Percentiles rank a stretch among this genome's conserved stretches.
phyloP scores from a whole-genome alignment of 92 coral and sea anemone species.

The Pocillopora meandrina region DNA sequence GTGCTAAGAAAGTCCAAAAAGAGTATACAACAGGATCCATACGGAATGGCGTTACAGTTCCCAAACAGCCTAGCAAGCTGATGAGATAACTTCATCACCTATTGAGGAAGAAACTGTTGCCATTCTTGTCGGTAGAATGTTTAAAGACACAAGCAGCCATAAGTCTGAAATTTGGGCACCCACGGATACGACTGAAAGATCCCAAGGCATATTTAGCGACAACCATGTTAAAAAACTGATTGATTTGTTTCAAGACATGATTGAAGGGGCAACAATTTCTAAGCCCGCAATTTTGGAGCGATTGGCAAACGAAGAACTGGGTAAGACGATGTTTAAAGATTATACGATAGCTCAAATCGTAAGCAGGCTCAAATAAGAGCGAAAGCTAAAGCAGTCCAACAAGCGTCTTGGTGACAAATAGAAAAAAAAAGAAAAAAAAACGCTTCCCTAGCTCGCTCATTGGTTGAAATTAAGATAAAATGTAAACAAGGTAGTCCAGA shows the following conservation, averaged over 20 bases:
- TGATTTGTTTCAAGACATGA: constrained; percentile 39
- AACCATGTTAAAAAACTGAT: constrained; percentile 13
- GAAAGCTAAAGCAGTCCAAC: not conserved
- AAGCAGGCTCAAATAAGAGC: constrained; percentile 32
- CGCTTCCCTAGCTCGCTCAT: too few species aligned
- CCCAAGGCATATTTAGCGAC: constrained; percentile 22
- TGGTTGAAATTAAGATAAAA: too few species aligned
- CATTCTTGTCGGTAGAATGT: constrained; percentile 8
- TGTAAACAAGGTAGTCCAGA: too few species aligned
- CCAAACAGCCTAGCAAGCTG: not conserved
- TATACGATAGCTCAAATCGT: constrained; percentile 17
- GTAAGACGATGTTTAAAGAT: constrained; percentile 12
- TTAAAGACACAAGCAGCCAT: not conserved
- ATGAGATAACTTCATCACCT: not conserved
- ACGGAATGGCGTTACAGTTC: not conserved
- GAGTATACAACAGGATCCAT: constrained; percentile 11
- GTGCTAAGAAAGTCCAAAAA: not conserved
- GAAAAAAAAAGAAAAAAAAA: too few species aligned
- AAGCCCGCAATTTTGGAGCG: not conserved
- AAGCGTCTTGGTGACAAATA: too few species aligned
- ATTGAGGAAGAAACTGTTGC: constrained; percentile 11
- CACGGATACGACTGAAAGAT: constrained; percentile 5
- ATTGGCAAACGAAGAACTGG: not conserved
- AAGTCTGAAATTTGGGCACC: not conserved
- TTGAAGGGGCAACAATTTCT: constrained; percentile 16